phyloP scores from a whole-genome alignment of 2,888 invertebrate genomes.

The Polyploca ridens region DNA sequence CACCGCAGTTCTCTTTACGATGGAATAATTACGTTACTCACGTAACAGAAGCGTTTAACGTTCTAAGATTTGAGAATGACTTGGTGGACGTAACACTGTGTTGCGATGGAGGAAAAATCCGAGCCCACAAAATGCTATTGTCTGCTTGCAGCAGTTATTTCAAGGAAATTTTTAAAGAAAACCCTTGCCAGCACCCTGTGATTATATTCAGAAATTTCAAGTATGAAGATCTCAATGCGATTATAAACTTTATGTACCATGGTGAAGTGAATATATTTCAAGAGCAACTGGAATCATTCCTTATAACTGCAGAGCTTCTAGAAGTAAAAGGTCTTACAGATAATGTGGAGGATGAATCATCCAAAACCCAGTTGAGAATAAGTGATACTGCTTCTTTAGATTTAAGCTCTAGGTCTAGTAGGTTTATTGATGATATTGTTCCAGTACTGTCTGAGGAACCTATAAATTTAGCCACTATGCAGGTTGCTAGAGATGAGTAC shows the following conservation, averaged over 20 bases:
- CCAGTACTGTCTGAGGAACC: constrained; percentile 70
- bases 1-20: constrained; percentile 92
- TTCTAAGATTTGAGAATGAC: constrained; percentile 87
- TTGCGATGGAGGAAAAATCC: constrained; percentile 93
- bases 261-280: constrained; percentile 93
- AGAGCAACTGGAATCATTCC: constrained; percentile 90
- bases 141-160: constrained; percentile 94
- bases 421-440: constrained; percentile 58
- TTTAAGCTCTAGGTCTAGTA: constrained; percentile 72
- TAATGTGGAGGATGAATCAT: constrained; percentile 75
- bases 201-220: constrained; percentile 92
- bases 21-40: constrained; percentile 94
- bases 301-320: constrained; percentile 90
- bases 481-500: constrained; percentile 65
- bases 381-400: constrained; percentile 72
- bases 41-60: constrained; percentile 92
- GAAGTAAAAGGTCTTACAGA: constrained; percentile 91
- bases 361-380: constrained; percentile 61
- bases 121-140: constrained; percentile 93
- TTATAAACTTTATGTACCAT: constrained; percentile 92
- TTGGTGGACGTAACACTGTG: constrained; percentile 94
- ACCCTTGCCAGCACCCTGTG: constrained; percentile 92
- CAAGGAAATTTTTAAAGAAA: constrained; percentile 88
- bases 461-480: constrained; percentile 75
- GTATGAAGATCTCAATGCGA: constrained; percentile 90